Evolutionary conservation across 2,888 invertebrate species (phyloP), one percentile per base, ranked within the genome.

Genomic region (Saturnia pavonia): DNA sequence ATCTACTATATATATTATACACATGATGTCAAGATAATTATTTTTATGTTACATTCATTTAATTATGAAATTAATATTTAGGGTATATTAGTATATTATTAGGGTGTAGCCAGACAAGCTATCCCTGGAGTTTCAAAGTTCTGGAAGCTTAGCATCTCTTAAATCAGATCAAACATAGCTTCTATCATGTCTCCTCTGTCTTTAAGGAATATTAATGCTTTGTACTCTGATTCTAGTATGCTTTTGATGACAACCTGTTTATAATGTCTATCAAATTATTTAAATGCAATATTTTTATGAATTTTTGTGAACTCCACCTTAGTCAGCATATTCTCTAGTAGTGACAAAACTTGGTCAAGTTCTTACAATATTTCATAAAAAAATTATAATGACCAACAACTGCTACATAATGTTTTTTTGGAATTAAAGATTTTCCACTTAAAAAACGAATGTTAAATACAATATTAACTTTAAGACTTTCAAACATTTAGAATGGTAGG

Each of bases 351-450:
- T 40, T 16, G 40, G 63, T 65, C 1, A 65, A 65, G 19, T 4
- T 34, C 8, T 19, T 34, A 19, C 19, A 19, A 2, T 40, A 6
- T 14, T 60, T 27, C 1, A 60, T 25, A 60, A 16, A 63, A 12
- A 16, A 34, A 9, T 16, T 65, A 40, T 16, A 65, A 65, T 65
- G 19, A 40, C 19, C 34, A 16, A 65, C 63, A 65, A 6, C 19
- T 22, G 40, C 63, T 65, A 65, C 63, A 65, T 65, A 65, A n/a
- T 40, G 14, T 65, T 16, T 65, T 19, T 40, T 65, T 19, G 63
- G 63, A 65, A 40, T 7, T 40, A 40, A 22, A 27, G 60, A 14
- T 60, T 27, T 27, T 14, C 27, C 19, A 14, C 7, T 16, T 16
- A 60, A 60, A 14, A 60, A 4, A 14, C 12, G 12, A 60, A 60